Percentiles rank a stretch among this genome's conserved stretches.
Conservation (phyloP, 2,797 vertebrate genomes). For the Parambassis ranga region DNA sequence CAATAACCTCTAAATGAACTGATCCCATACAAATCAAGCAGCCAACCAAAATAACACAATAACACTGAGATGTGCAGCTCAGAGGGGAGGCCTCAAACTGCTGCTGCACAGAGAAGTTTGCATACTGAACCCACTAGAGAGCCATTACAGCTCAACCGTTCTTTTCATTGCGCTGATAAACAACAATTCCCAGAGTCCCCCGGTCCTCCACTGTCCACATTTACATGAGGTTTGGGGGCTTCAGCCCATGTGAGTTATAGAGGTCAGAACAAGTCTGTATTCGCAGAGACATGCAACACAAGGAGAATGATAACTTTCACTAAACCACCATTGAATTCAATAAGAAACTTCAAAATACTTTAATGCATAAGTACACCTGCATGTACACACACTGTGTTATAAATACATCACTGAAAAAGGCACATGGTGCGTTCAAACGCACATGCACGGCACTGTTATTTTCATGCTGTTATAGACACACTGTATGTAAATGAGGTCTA, state of each 20-base stretch:
- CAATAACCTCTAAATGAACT: slow-evolving; percentile 70
- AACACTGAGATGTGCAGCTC: slow-evolving; percentile 54
- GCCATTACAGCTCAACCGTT: slow-evolving; percentile 71
- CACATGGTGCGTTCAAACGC: neutral
- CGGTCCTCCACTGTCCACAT: slow-evolving; percentile 66
- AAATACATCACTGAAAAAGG: neutral
- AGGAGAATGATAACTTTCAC: slow-evolving; percentile 35
- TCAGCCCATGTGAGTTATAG: slow-evolving; percentile 45
- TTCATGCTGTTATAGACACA: slow-evolving; percentile 58
- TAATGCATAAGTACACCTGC: slow-evolving; percentile 28
- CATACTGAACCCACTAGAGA: slow-evolving; percentile 68
- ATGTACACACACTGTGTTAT: neutral
- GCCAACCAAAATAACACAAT: slow-evolving; percentile 59
- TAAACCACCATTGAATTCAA: slow-evolving; percentile 11
- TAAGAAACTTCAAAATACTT: slow-evolving; percentile 22
- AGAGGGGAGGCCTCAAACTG: slow-evolving; percentile 57
- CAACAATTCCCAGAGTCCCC: slow-evolving; percentile 77
- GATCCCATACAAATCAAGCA: slow-evolving; percentile 63
- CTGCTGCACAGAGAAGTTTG: slow-evolving; percentile 63
- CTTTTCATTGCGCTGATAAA: slow-evolving; percentile 68
- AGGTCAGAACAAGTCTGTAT: slow-evolving; percentile 60
- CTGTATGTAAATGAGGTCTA: slow-evolving; percentile 79
- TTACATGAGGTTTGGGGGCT: slow-evolving; percentile 70
- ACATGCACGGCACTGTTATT: slow-evolving; percentile 29
- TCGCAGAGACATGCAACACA: slow-evolving; percentile 27